Conservation (phyloP, 1,140 invertebrate species). For the Luehdorfia chinensis region DNA sequence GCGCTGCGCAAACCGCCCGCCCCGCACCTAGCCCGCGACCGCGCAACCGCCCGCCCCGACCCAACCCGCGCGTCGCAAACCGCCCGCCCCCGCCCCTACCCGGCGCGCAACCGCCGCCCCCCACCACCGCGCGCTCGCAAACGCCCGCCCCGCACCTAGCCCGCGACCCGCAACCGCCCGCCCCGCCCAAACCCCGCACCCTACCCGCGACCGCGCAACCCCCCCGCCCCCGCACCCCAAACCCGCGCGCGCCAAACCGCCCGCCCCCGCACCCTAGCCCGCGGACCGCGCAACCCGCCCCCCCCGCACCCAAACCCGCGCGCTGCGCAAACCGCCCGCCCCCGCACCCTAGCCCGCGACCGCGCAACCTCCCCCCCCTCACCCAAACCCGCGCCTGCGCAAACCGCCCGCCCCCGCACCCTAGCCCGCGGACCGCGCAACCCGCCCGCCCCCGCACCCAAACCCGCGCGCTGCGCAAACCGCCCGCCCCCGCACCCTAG, state of each 20-base stretch:
- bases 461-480: no score
- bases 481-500: no score
- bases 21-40: no score
- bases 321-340: neutral
- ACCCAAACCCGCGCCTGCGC: no score
- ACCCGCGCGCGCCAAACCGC: neutral
- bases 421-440: no score
- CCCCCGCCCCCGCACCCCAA: slow-evolving; percentile 1
- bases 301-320: no score
- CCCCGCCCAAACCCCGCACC: slow-evolving; percentile 8
- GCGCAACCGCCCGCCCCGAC: neutral
- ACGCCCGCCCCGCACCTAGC: neutral
- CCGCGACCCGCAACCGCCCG: neutral
- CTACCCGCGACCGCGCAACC: slow-evolving; percentile 8
- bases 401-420: no score
- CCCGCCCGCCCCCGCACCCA: no score
- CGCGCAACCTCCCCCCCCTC: no score
- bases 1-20: neutral
- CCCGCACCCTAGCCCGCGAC: no score
- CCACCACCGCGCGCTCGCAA: slow-evolving; percentile 8
- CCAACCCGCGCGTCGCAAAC: neutral
- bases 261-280: slow-evolving; percentile 16
- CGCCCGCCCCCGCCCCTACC: no score
- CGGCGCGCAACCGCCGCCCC: neutral
- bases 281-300: no score